Percentiles rank a stretch among this genome's conserved stretches.
Evolutionary conservation across 2,797 vertebrate genomes (phyloP).

Genomic region (Prionace glauca): DNA sequence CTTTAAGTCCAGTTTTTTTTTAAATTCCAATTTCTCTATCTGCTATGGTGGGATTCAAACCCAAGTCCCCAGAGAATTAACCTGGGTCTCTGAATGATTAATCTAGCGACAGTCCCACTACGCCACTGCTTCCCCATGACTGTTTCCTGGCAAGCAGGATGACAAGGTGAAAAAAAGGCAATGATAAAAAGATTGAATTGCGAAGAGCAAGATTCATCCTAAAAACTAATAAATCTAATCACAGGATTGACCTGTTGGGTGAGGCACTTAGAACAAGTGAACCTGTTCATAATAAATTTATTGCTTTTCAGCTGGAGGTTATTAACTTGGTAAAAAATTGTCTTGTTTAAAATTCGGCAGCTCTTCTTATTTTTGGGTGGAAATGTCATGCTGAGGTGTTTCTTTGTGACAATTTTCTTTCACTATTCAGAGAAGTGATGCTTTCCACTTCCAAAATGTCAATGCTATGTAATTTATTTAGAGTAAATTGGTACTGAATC

Average conservation of each 20-base stretch:
- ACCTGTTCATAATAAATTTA: not conserved
- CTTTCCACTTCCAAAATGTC: not conserved
- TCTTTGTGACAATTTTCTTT: not conserved
- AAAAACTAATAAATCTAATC: not conserved
- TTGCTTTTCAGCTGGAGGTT: not conserved
- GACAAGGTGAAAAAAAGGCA: not conserved
- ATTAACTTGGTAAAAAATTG: not conserved
- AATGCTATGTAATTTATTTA: not conserved
- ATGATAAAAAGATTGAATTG: not conserved
- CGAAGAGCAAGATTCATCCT: not conserved
- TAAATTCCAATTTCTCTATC: no score
- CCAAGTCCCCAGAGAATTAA: no score
- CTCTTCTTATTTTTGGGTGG: not conserved
- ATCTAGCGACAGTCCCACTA: no score
- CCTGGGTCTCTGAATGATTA: no score
- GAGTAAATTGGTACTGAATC: not conserved
- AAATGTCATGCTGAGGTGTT: not conserved
- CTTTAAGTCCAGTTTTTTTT: no score
- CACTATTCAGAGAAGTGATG: not conserved
- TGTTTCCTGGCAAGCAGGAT: not conserved
- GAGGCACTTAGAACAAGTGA: not conserved
- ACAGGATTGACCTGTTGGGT: not conserved
- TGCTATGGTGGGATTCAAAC: no score
- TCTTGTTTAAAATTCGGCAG: not conserved
- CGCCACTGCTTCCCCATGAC: not conserved